Base-by-base conservation (phyloP, 2,113 vertebrate genomes). In the Aplodontia rufa region DNA sequence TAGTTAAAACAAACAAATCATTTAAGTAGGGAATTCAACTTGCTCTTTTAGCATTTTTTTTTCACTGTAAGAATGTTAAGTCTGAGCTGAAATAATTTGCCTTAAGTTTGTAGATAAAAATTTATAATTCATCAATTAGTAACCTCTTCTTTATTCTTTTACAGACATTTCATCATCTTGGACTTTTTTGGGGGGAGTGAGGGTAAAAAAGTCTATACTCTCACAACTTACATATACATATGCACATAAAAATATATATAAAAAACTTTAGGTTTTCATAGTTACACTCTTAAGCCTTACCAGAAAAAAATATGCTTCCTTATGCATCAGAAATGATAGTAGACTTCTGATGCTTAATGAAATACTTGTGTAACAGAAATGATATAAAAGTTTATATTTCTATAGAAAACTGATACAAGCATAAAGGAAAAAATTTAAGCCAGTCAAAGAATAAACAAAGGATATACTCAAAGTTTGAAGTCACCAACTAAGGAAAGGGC, bases 311-410 rank as follows among this genome's bases (percentile, higher is more conserved):
- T 12, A 96, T 93, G 92, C 75, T 96, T 97, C 81, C 55, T 97
- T 97, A 93, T 2, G 49, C 72, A 89, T 86, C 81, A 95, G 87
- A 97, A 94, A 97, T 5, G 8, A 97, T 74, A 72, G 62, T 74
- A 72, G 62, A 94, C 83, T 98, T 97, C 85, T 97, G 12, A 16
- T 96, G 90, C 87, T 93, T 93, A 98, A 98, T 97, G 76, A 96
- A 98, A 97, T 94, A 94, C 75, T 94, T 16, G 74, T 95, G 14
- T 1, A 35, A 96, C 30, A 97, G 83, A 96, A 97, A 96, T 92
- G n/a, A 96, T 84, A 47, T 49, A 95, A 93, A 94, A 71, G 91
- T 95, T 71, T 69, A 68, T 45, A 97, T 97, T 97, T 97, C 93
- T 98, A 85, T 40, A 97, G 93, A 96, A 97, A 97, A 97, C 51